These are phyloP conservation scores for Drosophila affinis DNA, from an alignment of 2,888 invertebrate genomes.

Conservation along the genomic window DNA sequence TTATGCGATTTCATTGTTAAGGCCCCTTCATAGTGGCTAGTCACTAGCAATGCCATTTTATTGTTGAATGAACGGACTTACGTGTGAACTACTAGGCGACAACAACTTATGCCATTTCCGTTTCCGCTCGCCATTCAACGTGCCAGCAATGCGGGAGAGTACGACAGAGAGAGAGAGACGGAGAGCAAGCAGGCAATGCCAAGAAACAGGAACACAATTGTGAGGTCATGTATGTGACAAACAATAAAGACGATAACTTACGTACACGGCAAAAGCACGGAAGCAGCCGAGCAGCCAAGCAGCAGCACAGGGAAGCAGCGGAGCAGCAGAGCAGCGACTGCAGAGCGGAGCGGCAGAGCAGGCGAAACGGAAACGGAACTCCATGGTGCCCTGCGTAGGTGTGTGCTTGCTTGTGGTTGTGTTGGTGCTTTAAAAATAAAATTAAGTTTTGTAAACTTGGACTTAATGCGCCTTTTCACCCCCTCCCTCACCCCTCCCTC, in stretches of 20 bases:
- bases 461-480: constrained; percentile 37
- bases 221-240: constrained; percentile 76
- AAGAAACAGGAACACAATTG: constrained; percentile 69
- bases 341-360: constrained; percentile 32
- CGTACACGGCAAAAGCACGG: constrained; percentile 25
- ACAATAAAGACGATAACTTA: constrained; percentile 76
- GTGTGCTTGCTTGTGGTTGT: constrained; percentile 19
- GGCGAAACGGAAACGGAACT: constrained; percentile 59
- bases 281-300: constrained; percentile 26
- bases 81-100: constrained; percentile 76
- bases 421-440: constrained; percentile 56
- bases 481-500: no score
- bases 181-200: constrained; percentile 21
- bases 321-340: constrained; percentile 32
- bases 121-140: constrained; percentile 60
- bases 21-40: constrained; percentile 25
- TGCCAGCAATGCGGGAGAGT: constrained; percentile 9
- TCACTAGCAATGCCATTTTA: constrained; percentile 55
- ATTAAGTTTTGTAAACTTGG: constrained; percentile 60
- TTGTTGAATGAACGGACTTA: constrained; percentile 71
- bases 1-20: constrained; percentile 51
- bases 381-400: constrained; percentile 17
- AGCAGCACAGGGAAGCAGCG: constrained; percentile 43
- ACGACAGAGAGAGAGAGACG: background rate
- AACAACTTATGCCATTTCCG: constrained; percentile 81